Evolutionary conservation across 2,888 invertebrate species (phyloP).

Genomic region (Harpagoxenus sublaevis): DNA sequence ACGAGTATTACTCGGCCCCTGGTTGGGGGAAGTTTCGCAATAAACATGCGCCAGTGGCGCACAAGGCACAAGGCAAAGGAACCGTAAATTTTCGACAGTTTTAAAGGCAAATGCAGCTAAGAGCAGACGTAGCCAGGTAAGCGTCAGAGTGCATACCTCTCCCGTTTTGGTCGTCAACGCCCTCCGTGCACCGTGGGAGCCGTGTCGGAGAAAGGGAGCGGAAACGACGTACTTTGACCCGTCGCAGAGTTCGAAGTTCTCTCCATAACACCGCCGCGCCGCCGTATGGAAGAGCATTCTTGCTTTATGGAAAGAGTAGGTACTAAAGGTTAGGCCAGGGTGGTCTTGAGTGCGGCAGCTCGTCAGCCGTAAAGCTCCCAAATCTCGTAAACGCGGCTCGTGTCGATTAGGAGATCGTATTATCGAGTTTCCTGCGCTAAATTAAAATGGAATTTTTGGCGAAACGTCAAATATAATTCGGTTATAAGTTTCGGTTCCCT

Average conservation of each 20-base stretch:
- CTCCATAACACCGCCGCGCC: slow-evolving; percentile 49
- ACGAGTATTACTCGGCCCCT: slow-evolving; percentile 16
- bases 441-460: not conserved
- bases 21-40: slow-evolving; percentile 62
- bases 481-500: not conserved
- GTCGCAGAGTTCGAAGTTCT: slow-evolving; percentile 54
- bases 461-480: not conserved
- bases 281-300: slow-evolving; percentile 43
- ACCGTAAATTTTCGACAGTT: slow-evolving; percentile 68
- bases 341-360: slow-evolving; percentile 15
- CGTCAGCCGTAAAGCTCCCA: slow-evolving; percentile 45
- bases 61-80: slow-evolving; percentile 43
- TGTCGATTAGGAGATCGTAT: slow-evolving; percentile 49
- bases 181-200: slow-evolving; percentile 46
- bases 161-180: slow-evolving; percentile 61
- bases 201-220: slow-evolving; percentile 28
- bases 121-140: slow-evolving; percentile 61
- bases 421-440: not conserved
- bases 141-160: slow-evolving; percentile 62
- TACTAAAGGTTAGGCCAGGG: slow-evolving; percentile 27
- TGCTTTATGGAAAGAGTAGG: slow-evolving; percentile 63
- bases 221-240: slow-evolving; percentile 66
- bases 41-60: slow-evolving; percentile 49
- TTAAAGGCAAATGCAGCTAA: slow-evolving; percentile 63
- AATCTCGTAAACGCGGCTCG: slow-evolving; percentile 21